A percentile compares a stretch with the other conserved stretches of the same genome.
Evolutionary conservation across 1,140 invertebrate species (phyloP).

Genomic region (Drosophila paulistorum): DNA sequence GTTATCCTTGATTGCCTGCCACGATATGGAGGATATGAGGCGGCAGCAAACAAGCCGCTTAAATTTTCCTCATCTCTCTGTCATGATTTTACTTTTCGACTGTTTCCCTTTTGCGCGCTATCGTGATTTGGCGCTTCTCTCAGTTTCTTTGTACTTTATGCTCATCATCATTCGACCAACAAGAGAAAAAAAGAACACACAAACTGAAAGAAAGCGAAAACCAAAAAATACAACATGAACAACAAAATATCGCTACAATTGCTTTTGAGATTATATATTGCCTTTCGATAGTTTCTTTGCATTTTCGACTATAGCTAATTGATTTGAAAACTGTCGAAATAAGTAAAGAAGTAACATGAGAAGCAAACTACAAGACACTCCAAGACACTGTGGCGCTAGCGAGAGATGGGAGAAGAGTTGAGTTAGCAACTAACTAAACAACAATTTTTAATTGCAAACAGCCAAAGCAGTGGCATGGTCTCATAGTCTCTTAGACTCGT

Average conservation of each 20-base stretch:
- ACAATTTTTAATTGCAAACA: conserved; percentile 72
- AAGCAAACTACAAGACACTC: background rate
- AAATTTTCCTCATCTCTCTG: conserved; percentile 29
- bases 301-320: conserved; percentile 1
- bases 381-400: background rate
- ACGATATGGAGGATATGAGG: conserved; percentile 53
- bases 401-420: conserved; percentile 13
- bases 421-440: conserved; percentile 49
- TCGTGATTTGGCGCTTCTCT: conserved; percentile 54
- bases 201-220: conserved; percentile 10
- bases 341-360: background rate
- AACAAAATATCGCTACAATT: conserved; percentile 27
- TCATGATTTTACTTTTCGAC: conserved; percentile 24
- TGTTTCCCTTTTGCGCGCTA: conserved; percentile 32
- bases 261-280: background rate
- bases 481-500: background rate
- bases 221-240: no score
- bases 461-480: conserved; percentile 35
- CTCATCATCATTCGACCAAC: conserved; percentile 64
- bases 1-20: conserved; percentile 77
- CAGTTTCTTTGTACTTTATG: conserved; percentile 44
- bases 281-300: background rate
- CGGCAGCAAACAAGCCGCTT: conserved; percentile 63
- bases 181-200: conserved; percentile 13
- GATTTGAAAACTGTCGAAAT: conserved; percentile 33